Conservation (phyloP, 2,113 vertebrate genomes). For the Arizona elegans region DNA sequence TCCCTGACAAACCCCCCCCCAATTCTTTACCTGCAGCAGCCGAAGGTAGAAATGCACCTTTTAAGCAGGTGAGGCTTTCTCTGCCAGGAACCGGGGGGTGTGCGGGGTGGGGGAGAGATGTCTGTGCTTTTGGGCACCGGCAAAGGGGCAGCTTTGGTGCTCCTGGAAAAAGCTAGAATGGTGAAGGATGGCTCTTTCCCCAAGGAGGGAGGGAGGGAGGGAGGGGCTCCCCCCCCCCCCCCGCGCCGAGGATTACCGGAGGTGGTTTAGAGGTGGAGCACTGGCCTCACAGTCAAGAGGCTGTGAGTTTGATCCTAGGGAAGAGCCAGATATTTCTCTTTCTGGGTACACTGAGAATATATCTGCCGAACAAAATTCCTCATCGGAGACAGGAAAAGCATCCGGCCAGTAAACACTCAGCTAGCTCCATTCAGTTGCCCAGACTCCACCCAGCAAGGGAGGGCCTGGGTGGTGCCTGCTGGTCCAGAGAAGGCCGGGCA, state of each 20-base stretch:
- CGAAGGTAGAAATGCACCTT: background rate
- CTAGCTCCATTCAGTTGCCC: no score
- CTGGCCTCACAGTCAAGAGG: no score
- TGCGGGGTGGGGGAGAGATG: background rate
- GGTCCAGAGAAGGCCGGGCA: no score
- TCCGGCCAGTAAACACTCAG: no score
- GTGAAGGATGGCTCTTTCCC: background rate
- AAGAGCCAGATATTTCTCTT: no score
- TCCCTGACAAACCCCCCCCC: no score
- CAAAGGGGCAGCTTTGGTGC: background rate
- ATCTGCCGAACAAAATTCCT: no score
- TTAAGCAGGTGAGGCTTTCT: background rate
- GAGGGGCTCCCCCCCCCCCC: background rate
- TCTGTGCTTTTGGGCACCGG: rapidly evolving
- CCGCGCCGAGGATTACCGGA: background rate
- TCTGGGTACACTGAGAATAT: no score
- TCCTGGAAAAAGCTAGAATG: background rate
- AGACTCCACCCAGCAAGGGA: no score
- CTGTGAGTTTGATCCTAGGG: no score
- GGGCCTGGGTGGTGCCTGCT: no score
- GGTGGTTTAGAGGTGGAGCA: background rate
- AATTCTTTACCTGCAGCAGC: background rate
- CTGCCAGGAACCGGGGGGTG: background rate
- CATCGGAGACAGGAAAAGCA: no score
- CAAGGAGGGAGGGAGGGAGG: background rate